phyloP scores from a whole-genome alignment of 2,888 invertebrate species.

The Eupithecia inturbata region DNA sequence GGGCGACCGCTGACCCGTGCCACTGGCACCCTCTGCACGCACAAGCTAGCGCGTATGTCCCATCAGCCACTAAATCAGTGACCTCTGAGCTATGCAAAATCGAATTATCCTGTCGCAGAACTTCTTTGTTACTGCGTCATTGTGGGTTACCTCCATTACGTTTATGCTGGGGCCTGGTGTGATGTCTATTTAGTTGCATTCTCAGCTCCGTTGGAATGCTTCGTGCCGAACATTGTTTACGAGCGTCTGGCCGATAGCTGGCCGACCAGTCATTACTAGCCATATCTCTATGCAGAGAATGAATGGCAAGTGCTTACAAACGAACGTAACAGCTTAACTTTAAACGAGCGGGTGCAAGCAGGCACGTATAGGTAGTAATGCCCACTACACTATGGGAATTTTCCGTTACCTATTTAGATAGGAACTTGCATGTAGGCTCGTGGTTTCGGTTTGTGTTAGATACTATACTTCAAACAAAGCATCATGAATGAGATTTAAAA shows the following conservation, averaged over 20 bases:
- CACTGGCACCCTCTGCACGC: constrained; percentile 60
- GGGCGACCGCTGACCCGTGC: constrained; percentile 72
- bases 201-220: constrained; percentile 71
- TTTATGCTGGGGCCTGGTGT: constrained; percentile 59
- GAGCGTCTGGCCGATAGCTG: constrained; percentile 78
- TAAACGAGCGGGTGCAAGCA: constrained; percentile 71
- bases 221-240: constrained; percentile 77
- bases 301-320: constrained; percentile 78
- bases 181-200: constrained; percentile 77
- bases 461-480: not conserved
- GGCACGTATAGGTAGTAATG: constrained; percentile 66
- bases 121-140: constrained; percentile 46
- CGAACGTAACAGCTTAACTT: constrained; percentile 68
- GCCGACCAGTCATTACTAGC: constrained; percentile 75
- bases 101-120: constrained; percentile 55
- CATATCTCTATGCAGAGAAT: constrained; percentile 79
- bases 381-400: constrained; percentile 36
- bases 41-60: constrained; percentile 52
- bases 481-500: not conserved
- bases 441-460: constrained; percentile 11
- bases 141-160: constrained; percentile 45
- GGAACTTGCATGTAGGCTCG: constrained; percentile 19
- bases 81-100: constrained; percentile 62
- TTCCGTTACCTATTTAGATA: constrained; percentile 39
- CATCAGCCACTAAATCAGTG: constrained; percentile 64